Conservation (phyloP, 2,797 vertebrate species). For the Picus viridis region DNA sequence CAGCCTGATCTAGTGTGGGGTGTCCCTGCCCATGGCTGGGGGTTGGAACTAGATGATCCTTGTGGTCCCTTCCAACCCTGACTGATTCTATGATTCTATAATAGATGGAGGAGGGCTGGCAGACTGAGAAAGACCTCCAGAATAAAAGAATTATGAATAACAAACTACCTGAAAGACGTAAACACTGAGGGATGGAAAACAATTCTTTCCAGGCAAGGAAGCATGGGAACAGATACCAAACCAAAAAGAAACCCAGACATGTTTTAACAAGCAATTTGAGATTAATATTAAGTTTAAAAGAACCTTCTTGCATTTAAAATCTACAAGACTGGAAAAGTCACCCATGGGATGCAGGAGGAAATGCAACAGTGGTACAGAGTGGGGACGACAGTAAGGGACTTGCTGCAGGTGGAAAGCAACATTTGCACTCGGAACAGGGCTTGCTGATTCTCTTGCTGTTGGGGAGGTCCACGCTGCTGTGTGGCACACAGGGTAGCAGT, state of each 20-base stretch:
- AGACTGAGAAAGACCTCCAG: not conserved
- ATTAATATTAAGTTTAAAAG: not conserved
- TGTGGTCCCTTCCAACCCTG: too few species aligned
- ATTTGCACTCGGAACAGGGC: not conserved
- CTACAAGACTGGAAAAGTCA: not conserved
- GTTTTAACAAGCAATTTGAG: not conserved
- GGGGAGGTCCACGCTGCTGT: not conserved
- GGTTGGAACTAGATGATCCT: too few species aligned
- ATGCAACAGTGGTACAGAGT: not conserved
- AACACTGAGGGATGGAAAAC: not conserved
- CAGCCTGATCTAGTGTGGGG: too few species aligned
- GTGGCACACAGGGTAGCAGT: not conserved
- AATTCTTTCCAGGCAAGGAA: not conserved
- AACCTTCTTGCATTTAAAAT: not conserved
- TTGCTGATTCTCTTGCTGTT: not conserved
- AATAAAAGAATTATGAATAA: not conserved
- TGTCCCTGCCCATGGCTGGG: too few species aligned
- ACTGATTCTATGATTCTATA: not conserved
- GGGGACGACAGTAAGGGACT: not conserved
- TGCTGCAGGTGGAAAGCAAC: not conserved
- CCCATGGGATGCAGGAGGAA: not conserved
- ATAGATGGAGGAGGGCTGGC: not conserved
- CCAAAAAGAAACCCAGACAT: not conserved
- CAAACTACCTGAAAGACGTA: not conserved
- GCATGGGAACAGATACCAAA: not conserved